Conservation (phyloP, 2,888 invertebrate genomes). For the Drosophila meridiana region DNA sequence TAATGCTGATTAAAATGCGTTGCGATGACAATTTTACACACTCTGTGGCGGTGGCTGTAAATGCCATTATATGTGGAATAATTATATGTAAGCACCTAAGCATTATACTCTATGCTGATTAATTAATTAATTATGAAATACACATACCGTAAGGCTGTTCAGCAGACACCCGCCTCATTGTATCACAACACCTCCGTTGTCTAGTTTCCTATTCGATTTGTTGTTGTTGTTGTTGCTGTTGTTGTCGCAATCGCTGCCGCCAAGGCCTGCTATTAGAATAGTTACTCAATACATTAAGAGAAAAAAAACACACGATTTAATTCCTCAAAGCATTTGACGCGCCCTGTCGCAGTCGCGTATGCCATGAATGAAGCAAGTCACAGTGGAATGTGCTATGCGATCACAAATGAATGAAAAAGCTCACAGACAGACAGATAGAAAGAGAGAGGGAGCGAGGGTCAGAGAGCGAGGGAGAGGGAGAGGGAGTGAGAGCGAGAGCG, state of each 20-base stretch:
- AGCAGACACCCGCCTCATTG: constrained; percentile 10
- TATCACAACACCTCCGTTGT: constrained; percentile 10
- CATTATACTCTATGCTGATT: neutral
- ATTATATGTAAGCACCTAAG: constrained; percentile 1
- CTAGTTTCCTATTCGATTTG: constrained; percentile 11
- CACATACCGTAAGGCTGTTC: constrained; percentile 12
- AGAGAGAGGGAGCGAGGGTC: neutral
- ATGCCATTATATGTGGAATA: constrained; percentile 8
- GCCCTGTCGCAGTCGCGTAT: constrained; percentile 31
- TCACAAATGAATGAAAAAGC: constrained; percentile 70
- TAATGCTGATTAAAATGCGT: constrained; percentile 35
- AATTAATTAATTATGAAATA: constrained; percentile 42
- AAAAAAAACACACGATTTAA: constrained; percentile 11
- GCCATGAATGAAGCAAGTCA: constrained; percentile 58
- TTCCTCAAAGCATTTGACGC: constrained; percentile 46
- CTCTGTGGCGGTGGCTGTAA: constrained; percentile 14
- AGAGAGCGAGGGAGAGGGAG: neutral
- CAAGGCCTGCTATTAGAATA: constrained; percentile 65
- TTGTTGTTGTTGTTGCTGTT: constrained; percentile 17
- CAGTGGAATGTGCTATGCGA: constrained; percentile 52
- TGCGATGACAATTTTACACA: constrained; percentile 19
- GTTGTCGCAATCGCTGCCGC: constrained; percentile 46
- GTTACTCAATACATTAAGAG: constrained; percentile 13
- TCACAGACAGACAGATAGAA: constrained; percentile 13
- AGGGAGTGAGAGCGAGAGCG: neutral